Evolutionary conservation across 2,113 vertebrate species (phyloP), one percentile per base, ranked within the genome.

Genomic region (Propithecus coquereli): DNA sequence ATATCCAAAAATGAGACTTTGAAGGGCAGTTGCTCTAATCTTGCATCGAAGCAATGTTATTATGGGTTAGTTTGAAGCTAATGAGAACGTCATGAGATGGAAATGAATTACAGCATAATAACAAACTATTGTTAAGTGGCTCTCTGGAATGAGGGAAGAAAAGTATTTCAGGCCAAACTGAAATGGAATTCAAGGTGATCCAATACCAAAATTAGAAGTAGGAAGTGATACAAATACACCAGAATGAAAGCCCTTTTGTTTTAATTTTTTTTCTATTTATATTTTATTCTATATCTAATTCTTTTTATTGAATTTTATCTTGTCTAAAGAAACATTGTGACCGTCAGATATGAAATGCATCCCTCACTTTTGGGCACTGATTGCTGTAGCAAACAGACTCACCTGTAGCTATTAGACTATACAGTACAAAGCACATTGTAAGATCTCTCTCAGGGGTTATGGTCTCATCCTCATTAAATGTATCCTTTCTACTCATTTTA

Each of bases 31-130:
- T 84, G 70, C 30, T 96, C 34, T 76, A 32, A 27, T 77, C 52
- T 94, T 81, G n/a, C 13, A 84, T 12, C n/a, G 14, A 66, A 94
- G 82, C 68, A 87, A 71, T 73, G 87, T 88, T 85, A 87, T 89
- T 87, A 40, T 18, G 17, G 37, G 10, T 77, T 76, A 57, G 61
- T 66, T 65, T 95, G 70, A 74, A 80, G 45, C 40, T 88, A 77
- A 83, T 90, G 73, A 95, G 83, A 91, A 90, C 85, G 76, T 90
- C 77, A 84, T 65, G 25, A 83, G 61, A 66, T 87, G 34, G 79
- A 84, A 94, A 89, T 17, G 37, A 57, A 52, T 47, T 66, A 45
- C 3, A 73, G 65, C 22, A 61, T 54, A 89, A 68, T 57, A 84
- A 89, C 50, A 85, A 71, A 57, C 57, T 76, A 66, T 59, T 77